Base-by-base conservation (phyloP, 2,797 vertebrate genomes). In the Cyclura pinguis region DNA sequence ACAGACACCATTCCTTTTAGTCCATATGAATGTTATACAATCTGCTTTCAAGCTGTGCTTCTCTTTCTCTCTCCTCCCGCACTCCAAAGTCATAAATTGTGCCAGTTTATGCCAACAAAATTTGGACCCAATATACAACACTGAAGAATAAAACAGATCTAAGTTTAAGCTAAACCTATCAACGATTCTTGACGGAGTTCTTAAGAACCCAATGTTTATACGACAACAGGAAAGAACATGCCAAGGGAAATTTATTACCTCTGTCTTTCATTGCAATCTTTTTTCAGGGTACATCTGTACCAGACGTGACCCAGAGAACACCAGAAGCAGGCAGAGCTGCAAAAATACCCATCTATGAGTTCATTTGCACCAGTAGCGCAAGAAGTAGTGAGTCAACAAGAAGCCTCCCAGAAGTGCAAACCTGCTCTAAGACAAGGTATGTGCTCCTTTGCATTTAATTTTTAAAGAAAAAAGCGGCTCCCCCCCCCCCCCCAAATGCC, bases 1-100 rank as follows among this genome's bases (percentile, higher is more conserved):
- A 77, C 67, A n/a, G 42, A 42, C 67, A 7, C 78, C 57, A 69
- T 69, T 82, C 84, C 29, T 59, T 86, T 81, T 84, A 72, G 62
- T 88, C 62, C 32, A n/a, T 18, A 14, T 14, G n/a, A 18, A 13
- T 3, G 55, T 74, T 67, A 62, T 22, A 42, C 1, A 35, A 88
- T 74, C 90, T 74, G 35, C 64, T 80, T 74, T 69, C 59, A 84
- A 84, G 22, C 62, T 16, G 59, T 27, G 64, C 78, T 24, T 38
- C 32, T 38, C 55, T 22, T 2, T 27, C 24, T 32, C 74, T 38
- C 27, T 38, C 8, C 1, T n/a, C 67, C 24, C 9, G n/a, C 24
- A 59, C 50, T 27, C 3, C 62, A 52, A 69, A 85, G 62, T 72
- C 29, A 86, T 62, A 32, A 69, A 86, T 67, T 35, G 16, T 38